Base-by-base conservation (phyloP, 2,113 vertebrate species). In the Leptocoma aspasia region DNA sequence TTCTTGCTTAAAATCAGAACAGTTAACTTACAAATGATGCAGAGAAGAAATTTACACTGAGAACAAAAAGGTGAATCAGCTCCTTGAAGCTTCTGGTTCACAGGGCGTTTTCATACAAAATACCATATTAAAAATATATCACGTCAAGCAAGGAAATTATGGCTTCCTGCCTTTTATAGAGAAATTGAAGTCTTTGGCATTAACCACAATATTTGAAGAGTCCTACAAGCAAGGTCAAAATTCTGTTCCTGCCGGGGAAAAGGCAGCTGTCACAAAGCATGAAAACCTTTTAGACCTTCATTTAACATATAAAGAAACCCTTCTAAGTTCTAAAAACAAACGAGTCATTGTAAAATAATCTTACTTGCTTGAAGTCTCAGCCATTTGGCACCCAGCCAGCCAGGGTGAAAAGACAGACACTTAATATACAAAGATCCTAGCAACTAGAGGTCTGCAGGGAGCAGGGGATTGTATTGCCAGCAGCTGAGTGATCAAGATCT, bases 291-390 rank as follows among this genome's bases (percentile, higher is more conserved):
- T 47, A 89, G 91, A 78, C 82, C 27, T 93, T 73, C 82, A 83
- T 82, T 76, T 86, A 91, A 79, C 42, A 79, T n/a, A 44, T 56
- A 82, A 86, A 94, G 81, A 96, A 89, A 79, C 53, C n/a, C 37
- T 94, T 91, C 37, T 86, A 78, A 81, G 4, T 59, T 91, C 91
- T 82, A 92, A 91, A 61, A 95, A 95, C 95, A 96, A 94, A 86
- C 2, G 13, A 95, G 49, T 60, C 81, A 84, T 69, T 97, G 91
- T 92, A 93, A 94, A 95, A 83, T 88, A 94, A 95, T 94, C 91
- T 87, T 71, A 82, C 73, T 87, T 79, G 45, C 87, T 68, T 85
- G 39, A 89, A 82, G 91, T 79, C 72, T n/a, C 39, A 42, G 81
- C 73, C 78, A 92, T 45, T n/a, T 95, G 95, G 95, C 93, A 80